phyloP scores from a whole-genome alignment of 2,888 invertebrate species.

The Polylopha cassiicola region DNA sequence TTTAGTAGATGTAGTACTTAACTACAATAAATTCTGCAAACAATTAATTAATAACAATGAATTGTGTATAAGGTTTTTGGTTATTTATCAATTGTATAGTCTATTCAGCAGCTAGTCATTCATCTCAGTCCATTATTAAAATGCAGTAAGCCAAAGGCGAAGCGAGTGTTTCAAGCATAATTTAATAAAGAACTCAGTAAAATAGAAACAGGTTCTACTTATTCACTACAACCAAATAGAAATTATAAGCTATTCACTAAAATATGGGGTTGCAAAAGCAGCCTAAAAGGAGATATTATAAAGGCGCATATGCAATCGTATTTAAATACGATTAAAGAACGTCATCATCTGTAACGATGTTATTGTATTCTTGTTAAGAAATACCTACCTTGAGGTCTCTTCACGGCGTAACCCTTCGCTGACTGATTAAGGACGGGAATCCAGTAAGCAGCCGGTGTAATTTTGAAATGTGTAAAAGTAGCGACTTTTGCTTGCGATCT shows the following conservation, averaged over 20 bases:
- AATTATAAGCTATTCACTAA: slow-evolving; percentile 46
- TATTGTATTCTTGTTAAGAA: slow-evolving; percentile 11
- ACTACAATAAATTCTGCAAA: too few species aligned
- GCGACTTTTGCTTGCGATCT: too few species aligned
- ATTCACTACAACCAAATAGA: slow-evolving; percentile 35
- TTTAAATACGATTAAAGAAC: too few species aligned
- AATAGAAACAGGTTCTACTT: slow-evolving; percentile 42
- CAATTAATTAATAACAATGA: too few species aligned
- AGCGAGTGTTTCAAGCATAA: slow-evolving; percentile 29
- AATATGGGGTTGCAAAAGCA: slow-evolving; percentile 26
- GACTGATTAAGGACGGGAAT: too few species aligned
- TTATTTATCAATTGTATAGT: slow-evolving; percentile 18
- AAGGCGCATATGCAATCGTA: too few species aligned
- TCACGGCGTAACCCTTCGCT: slow-evolving; percentile 41
- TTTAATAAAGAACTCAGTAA: slow-evolving; percentile 34
- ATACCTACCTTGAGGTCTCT: slow-evolving; percentile 37
- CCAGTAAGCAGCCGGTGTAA: too few species aligned
- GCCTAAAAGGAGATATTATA: too few species aligned
- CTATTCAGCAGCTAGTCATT: slow-evolving; percentile 13
- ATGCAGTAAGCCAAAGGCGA: slow-evolving; percentile 22
- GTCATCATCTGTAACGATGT: too few species aligned
- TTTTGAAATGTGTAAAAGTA: too few species aligned
- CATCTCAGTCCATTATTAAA: slow-evolving; percentile 22
- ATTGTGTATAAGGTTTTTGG: too few species aligned
- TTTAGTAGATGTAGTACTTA: too few species aligned